Evolutionary conservation across 1,140 invertebrate genomes (phyloP).

Genomic region (Uloborus diversus): DNA sequence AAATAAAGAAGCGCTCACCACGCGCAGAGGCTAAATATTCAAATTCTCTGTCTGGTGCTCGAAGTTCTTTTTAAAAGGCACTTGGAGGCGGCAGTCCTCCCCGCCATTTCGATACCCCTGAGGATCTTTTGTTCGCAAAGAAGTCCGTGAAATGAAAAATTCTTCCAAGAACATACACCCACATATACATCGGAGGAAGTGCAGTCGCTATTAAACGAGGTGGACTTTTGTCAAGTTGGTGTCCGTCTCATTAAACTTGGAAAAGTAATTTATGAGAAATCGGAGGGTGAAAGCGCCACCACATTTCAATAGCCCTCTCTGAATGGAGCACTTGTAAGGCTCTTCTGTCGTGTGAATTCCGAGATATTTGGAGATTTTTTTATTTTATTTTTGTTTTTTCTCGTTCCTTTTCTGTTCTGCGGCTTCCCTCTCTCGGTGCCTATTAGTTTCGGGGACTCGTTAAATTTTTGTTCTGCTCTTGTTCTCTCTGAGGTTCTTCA

Average conservation of each 20-base stretch:
- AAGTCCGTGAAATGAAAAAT: conserved; percentile 44
- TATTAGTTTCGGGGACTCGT: no score
- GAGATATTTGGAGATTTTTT: conserved; percentile 29
- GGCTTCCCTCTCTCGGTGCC: no score
- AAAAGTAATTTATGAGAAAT: conserved; percentile 55
- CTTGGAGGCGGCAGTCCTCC: conserved; percentile 9
- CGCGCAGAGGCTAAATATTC: conserved; percentile 14
- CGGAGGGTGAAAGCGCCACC: conserved; percentile 14
- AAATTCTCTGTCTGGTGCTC: conserved; percentile 28
- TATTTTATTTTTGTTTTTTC: no score
- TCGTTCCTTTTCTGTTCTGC: no score
- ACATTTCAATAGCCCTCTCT: conserved; percentile 40
- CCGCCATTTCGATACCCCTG: background rate
- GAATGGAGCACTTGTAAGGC: conserved; percentile 42
- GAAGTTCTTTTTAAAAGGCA: conserved; percentile 47
- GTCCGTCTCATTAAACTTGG: conserved; percentile 50
- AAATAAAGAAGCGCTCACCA: background rate
- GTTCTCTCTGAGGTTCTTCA: no score
- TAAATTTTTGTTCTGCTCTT: no score
- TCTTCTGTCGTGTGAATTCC: conserved; percentile 42
- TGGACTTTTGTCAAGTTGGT: conserved; percentile 52
- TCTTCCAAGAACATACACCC: conserved; percentile 43
- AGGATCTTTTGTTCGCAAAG: conserved; percentile 38
- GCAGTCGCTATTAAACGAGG: conserved; percentile 44
- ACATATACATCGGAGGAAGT: conserved; percentile 27